Evolutionary conservation across 1,140 invertebrate genomes (phyloP).

Genomic region (Heliconius congener): DNA sequence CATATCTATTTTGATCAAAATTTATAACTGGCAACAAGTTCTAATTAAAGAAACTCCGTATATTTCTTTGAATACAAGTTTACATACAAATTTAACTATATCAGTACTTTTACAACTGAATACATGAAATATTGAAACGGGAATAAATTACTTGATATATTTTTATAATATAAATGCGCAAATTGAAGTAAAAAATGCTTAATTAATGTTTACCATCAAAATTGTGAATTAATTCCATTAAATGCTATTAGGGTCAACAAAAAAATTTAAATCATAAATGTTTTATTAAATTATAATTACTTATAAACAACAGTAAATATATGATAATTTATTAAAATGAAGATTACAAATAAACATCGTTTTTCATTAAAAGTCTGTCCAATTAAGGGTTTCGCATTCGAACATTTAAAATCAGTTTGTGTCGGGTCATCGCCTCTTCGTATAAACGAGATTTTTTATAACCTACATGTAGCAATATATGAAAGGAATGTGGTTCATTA

Average conservation of each 20-base stretch:
- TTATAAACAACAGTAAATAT: neutral
- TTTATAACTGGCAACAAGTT: neutral
- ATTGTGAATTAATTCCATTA: no score
- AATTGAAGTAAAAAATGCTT: no score
- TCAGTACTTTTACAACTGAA: neutral
- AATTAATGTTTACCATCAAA: no score
- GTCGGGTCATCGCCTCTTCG: slow-evolving; percentile 29
- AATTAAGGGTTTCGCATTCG: slow-evolving; percentile 26
- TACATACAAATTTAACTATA: neutral
- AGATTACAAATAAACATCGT: slow-evolving; percentile 7
- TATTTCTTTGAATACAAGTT: neutral
- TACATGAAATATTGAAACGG: neutral
- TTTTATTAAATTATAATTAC: neutral
- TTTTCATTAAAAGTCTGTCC: slow-evolving; percentile 33
- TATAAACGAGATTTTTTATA: slow-evolving; percentile 17
- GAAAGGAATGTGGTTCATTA: no score
- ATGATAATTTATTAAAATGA: neutral
- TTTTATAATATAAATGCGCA: no score
- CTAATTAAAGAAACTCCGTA: neutral
- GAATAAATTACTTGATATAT: no score
- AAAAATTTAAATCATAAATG: no score
- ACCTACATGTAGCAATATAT: neutral
- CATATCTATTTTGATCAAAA: neutral
- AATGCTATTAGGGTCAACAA: no score
- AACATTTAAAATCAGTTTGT: slow-evolving; percentile 26